Evolutionary conservation across 1,140 invertebrate genomes (phyloP), one percentile per base, ranked within the genome.

Genomic region (Melanaphis sacchari): DNA sequence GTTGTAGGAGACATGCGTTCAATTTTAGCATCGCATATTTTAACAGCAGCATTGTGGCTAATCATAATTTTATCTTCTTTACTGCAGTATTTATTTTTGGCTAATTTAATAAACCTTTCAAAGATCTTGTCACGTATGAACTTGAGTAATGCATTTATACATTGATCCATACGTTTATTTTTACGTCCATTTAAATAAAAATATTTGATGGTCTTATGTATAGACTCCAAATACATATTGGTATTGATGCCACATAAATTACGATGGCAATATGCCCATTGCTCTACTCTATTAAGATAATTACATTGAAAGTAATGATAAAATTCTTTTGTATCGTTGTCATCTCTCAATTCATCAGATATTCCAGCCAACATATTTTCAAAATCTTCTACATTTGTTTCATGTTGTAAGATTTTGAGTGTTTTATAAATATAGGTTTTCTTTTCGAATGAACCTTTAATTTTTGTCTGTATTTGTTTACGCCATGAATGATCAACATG

Each of bases 181-280:
- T 84, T 93, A 36, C 36, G n/a, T 38, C 91, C 91, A 31, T 93
- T 24, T 36, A 93, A 82, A 84, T 93, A 93, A 36, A 41, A 82
- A 66, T 93, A 93, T 49, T 93, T 93, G 8, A 93, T 26, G 24
- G 41, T 31, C 31, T 93, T 93, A 40, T 93, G 91, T 24, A 93
- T 43, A 66, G 76, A 82, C 52, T 93, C 91, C 41, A 93, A 66
- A 49, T 93, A 93, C 91, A 93, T 93, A 93, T 93, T 93, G 24
- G 91, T 93, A 49, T 93, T 91, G 21, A 93, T 93, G 82, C 91
- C 91, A 49, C 40, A 40, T 21, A n/a, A 36, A 22, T 22, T 15
- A 36, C 91, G 36, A 49, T 93, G n/a, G 46, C 91, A 82, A 36
- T 93, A 93, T 82, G 91, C 91, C 91, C 76, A 93, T 36, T 82